Base-by-base conservation (phyloP, 1,140 invertebrate genomes). In the Elysia chlorotica region DNA sequence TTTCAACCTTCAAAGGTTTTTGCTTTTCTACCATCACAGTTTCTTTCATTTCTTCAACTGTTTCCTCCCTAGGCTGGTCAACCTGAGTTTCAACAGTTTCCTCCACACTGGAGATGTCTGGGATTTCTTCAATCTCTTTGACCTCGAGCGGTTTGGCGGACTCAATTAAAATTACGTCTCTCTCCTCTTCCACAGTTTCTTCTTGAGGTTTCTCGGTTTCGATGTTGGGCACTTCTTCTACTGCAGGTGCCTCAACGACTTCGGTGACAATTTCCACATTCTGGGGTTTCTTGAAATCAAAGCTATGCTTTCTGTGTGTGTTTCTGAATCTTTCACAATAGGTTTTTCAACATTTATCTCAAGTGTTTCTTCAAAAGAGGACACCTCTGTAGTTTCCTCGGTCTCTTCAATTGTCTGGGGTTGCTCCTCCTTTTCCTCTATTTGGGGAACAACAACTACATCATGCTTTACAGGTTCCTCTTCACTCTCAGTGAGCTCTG, bases 401-500 rank as follows among this genome's bases (percentile, higher is more conserved):
- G 65, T 28, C 0, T 57, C 65, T 33, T 76, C 71, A 10, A 48
- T n/a, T n/a, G 41, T 48, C 41, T 48, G 41, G 10, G 41, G 41
- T 10, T 73, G 65, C 30, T 73, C 66, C 54, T 69, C 31, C 28
- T 69, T 66, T 25, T 67, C 70, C 62, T 75, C 70, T 56, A 63
- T 56, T 33, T 71, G 33, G 38, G 66, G 71, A 17, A 71, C 68
- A 54, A 67, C 57, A 21, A 74, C 41, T 21, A 56, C 28, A 23
- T 75, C 65, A 17, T 70, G 69, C 53, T 63, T 74, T 5, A 63
- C 66, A 56, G 66, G 71, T 19, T 73, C 75, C 41, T 73, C 61
- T 37, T 76, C 73, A 59, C 61, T 61, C 35, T 81, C 79, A 56
- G 74, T 77, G 21, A 81, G 76, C 35, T 81, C 80, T 17, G 77